Evolutionary conservation across 2,888 invertebrate species (phyloP).

Genomic region (Nemotelus pantherinus): DNA sequence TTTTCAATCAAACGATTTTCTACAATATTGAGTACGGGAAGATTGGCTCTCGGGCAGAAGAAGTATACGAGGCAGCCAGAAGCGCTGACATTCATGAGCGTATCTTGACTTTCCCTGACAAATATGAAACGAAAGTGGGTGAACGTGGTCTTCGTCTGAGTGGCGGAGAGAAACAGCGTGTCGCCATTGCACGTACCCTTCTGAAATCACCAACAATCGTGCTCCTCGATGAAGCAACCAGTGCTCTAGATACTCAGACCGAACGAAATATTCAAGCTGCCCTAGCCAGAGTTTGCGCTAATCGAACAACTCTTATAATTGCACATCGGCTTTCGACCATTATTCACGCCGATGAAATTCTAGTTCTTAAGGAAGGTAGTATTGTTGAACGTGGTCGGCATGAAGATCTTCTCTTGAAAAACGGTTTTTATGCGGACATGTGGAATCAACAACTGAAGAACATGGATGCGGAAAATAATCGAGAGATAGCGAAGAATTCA

Average conservation of each 20-base stretch:
- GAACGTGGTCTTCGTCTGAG: conserved; percentile 94
- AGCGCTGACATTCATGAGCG: conserved; percentile 94
- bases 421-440: conserved; percentile 88
- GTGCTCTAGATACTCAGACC: conserved; percentile 94
- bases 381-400: conserved; percentile 90
- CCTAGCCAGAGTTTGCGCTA: conserved; percentile 83
- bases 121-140: conserved; percentile 89
- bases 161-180: conserved; percentile 97
- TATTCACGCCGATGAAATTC: conserved; percentile 92
- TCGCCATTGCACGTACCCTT: conserved; percentile 95
- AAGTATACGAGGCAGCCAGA: conserved; percentile 88
- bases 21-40: conserved; percentile 96
- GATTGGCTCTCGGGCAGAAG: conserved; percentile 78
- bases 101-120: conserved; percentile 90
- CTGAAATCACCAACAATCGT: conserved; percentile 92
- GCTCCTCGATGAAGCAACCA: conserved; percentile 93
- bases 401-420: conserved; percentile 72
- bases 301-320: conserved; percentile 92
- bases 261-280: conserved; percentile 95
- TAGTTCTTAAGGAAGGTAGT: conserved; percentile 90
- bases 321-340: conserved; percentile 95
- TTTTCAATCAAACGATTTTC: conserved; percentile 92
- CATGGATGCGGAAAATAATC: conserved; percentile 55
- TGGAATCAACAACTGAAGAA: conserved; percentile 85
- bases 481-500: conserved; percentile 11